Conservation (phyloP, 2,797 vertebrate species). For the Lerista edwardsae region DNA sequence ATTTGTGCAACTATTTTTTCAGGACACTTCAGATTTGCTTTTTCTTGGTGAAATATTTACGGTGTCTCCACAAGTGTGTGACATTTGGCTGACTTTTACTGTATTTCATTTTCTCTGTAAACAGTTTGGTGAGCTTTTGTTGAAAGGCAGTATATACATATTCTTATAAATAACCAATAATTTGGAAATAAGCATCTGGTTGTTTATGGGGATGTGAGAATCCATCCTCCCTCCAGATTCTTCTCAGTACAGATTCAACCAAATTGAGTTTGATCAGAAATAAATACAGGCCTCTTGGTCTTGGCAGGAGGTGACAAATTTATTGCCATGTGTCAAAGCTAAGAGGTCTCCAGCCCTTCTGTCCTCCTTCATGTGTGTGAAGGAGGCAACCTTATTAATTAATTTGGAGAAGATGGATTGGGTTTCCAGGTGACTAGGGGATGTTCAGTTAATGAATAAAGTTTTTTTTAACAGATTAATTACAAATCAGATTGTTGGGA, state of each 20-base stretch:
- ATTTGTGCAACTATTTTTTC: too few species aligned
- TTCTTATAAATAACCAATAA: neutral
- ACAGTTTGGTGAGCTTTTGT: too few species aligned
- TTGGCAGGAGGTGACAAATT: neutral
- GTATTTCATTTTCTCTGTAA: neutral
- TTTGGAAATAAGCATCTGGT: neutral
- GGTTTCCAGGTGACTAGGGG: neutral
- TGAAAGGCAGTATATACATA: too few species aligned
- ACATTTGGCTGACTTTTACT: neutral
- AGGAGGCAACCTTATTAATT: neutral
- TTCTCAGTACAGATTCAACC: neutral
- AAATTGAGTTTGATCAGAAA: neutral
- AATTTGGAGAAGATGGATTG: neutral
- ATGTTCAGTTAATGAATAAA: slow-evolving; percentile 2
- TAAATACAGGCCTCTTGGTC: neutral
- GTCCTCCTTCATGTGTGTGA: neutral
- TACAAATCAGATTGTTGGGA: slow-evolving; percentile 1
- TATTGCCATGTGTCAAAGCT: neutral
- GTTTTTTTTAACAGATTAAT: neutral
- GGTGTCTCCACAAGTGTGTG: neutral
- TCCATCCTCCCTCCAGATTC: too few species aligned
- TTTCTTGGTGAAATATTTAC: neutral
- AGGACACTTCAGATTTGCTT: neutral
- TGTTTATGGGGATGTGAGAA: neutral
- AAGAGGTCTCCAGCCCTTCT: neutral